Evolutionary conservation across 1,140 invertebrate genomes (phyloP), one percentile per base, ranked within the genome.

Genomic region (Philopotamus ludificatus): DNA sequence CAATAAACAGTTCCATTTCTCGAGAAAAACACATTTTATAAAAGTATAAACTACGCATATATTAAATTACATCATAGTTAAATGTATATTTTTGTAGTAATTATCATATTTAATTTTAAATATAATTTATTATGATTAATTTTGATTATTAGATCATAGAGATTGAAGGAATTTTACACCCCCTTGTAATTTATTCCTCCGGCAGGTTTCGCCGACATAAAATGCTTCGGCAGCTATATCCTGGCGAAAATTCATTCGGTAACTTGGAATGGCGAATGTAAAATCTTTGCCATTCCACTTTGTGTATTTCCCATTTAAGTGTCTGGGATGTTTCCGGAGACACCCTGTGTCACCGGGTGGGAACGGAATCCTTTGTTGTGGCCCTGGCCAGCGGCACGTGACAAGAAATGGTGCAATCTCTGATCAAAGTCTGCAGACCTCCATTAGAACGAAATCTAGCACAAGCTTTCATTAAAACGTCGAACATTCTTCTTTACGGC

Each of bases 191-290:
- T 34, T 34, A 12, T 34, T 34, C 4, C 28, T 7, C 28, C 28
- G 12, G 28, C 28, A 12, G 12, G 28, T 34, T 12, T 34, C 28
- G 28, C 12, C 4, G 4, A 34, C 4, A 34, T 34, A 12, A 4
- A 7, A 12, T 7, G 28, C 28, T 34, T 34, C 12, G 12, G 28
- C 28, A 47, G 7, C 7, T 47, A 23, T 21, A 8, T 47, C 47
- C 2, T 10, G 54, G 54, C n/a, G n/a, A 20, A 57, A 57, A 57
- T 57, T 57, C 34, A 57, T 57, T 57, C 42, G 54, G 54, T n/a
- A 34, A 3, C 10, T 7, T 22, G 4, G 20, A 34, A 12, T n/a
- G 28, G 28, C 28, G 12, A 34, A 34, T 34, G 4, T 12, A 34
- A 34, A 34, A 34, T 34, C 50, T 3, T 3, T n/a, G n/a, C 9